These are phyloP conservation scores for Caenorhabditis japonica DNA, from an alignment of 2,888 invertebrate genomes.

Conservation along the genomic window DNA sequence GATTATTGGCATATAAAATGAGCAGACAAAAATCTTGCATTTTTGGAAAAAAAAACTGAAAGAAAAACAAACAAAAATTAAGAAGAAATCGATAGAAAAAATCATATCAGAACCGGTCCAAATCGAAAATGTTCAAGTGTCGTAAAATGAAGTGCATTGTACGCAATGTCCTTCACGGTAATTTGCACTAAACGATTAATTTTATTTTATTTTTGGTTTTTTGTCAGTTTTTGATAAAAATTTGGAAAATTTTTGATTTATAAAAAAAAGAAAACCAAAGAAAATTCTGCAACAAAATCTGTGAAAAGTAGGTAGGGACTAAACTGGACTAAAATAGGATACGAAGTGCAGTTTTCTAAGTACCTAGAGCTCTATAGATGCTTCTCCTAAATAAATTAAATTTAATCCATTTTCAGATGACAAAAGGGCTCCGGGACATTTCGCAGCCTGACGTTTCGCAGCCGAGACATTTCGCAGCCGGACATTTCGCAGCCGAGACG, in stretches of 20 bases:
- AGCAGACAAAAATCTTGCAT: neutral
- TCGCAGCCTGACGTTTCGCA: too few relatives aligned
- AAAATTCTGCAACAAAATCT: neutral
- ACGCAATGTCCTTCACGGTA: conserved; percentile 23
- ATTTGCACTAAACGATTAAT: conserved; percentile 6
- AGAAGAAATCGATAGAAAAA: neutral
- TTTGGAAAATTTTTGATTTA: neutral
- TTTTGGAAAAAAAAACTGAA: neutral
- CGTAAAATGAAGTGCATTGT: conserved; percentile 18
- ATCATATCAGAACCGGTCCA: too few relatives aligned
- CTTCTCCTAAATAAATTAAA: too few relatives aligned
- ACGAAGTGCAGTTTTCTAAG: too few relatives aligned
- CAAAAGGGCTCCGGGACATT: too few relatives aligned
- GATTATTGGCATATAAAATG: too few relatives aligned
- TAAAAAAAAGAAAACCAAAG: neutral
- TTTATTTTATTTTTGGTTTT: neutral
- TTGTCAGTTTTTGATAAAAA: neutral
- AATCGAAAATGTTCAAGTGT: conserved; percentile 5
- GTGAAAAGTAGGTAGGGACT: neutral
- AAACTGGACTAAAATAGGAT: neutral
- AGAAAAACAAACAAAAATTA: conserved; percentile 11
- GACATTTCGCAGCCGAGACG: too few relatives aligned
- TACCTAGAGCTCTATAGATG: too few relatives aligned
- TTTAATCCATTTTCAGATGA: too few relatives aligned
- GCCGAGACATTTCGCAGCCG: too few relatives aligned